These are phyloP conservation scores for Cremastinae sp. DNA, from an alignment of 2,888 invertebrate species.

Conservation along the genomic window DNA sequence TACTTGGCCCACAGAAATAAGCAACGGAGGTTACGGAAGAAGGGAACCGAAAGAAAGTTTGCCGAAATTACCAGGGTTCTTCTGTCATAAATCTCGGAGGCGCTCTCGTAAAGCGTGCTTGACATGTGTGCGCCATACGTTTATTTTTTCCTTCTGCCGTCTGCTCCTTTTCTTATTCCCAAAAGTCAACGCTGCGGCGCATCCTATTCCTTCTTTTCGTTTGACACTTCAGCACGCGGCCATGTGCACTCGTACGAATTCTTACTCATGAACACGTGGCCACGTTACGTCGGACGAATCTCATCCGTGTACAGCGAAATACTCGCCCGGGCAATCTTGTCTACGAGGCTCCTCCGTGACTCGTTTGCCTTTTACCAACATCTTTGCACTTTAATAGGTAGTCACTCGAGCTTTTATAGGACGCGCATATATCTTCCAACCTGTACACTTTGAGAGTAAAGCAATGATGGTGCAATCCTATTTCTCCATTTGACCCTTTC, in stretches of 20 bases:
- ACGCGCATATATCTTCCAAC: slow-evolving; percentile 5
- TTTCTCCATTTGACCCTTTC: slow-evolving; percentile 19
- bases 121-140: slow-evolving; percentile 62
- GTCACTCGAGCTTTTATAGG: slow-evolving; percentile 42
- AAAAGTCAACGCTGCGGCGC: no score
- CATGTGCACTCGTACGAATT: slow-evolving; percentile 7
- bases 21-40: slow-evolving; percentile 14
- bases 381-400: slow-evolving; percentile 43
- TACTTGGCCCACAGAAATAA: slow-evolving; percentile 23
- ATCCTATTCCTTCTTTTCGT: slow-evolving; percentile 12
- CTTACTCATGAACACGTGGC: slow-evolving; percentile 16
- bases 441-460: no score
- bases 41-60: slow-evolving; percentile 47
- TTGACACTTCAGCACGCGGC: not conserved
- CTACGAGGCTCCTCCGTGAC: slow-evolving; percentile 1
- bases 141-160: slow-evolving; percentile 2
- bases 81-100: slow-evolving; percentile 58
- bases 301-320: slow-evolving; percentile 29
- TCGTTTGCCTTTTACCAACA: slow-evolving; percentile 23
- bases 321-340: slow-evolving; percentile 22
- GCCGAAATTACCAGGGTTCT: slow-evolving; percentile 56
- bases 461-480: slow-evolving; percentile 11
- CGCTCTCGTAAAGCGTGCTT: slow-evolving; percentile 61
- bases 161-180: not conserved
- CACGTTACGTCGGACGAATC: no score